Conservation (phyloP, 2,888 invertebrate species). For the Geotrupes spiniger region DNA sequence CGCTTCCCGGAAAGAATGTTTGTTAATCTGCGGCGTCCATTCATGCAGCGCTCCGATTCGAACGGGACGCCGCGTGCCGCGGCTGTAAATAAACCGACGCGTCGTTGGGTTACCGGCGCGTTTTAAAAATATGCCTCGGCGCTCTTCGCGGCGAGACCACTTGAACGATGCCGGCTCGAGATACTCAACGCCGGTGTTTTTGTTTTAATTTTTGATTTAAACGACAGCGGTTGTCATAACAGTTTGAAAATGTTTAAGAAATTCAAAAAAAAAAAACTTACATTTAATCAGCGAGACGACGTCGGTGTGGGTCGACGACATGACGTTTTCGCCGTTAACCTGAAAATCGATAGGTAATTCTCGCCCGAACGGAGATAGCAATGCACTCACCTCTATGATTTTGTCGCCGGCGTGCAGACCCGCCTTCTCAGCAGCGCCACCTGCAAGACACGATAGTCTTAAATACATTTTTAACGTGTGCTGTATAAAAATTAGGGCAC, state of each 20-base stretch:
- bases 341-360: constrained; percentile 44
- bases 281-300: constrained; percentile 95
- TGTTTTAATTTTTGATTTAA: too few relatives aligned
- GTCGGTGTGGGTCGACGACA: constrained; percentile 87
- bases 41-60: neutral
- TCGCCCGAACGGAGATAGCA: neutral
- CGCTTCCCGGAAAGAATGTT: too few relatives aligned
- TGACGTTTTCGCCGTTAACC: constrained; percentile 92
- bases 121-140: too few relatives aligned
- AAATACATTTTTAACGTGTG: too few relatives aligned
- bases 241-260: too few relatives aligned
- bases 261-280: constrained; percentile 55
- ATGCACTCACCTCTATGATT: constrained; percentile 73
- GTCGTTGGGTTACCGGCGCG: neutral
- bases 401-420: constrained; percentile 90
- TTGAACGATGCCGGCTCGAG: too few relatives aligned
- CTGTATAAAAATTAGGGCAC: too few relatives aligned
- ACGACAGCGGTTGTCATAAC: too few relatives aligned
- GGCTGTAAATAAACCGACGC: neutral
- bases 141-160: too few relatives aligned
- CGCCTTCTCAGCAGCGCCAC: constrained; percentile 91
- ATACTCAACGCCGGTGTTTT: too few relatives aligned
- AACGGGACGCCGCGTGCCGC: neutral
- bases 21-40: too few relatives aligned
- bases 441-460: constrained; percentile 53